A percentile compares a stretch with the other conserved stretches of the same genome.
Evolutionary conservation across 2,113 vertebrate genomes (phyloP).

Genomic region (Anser brachyrhynchus): DNA sequence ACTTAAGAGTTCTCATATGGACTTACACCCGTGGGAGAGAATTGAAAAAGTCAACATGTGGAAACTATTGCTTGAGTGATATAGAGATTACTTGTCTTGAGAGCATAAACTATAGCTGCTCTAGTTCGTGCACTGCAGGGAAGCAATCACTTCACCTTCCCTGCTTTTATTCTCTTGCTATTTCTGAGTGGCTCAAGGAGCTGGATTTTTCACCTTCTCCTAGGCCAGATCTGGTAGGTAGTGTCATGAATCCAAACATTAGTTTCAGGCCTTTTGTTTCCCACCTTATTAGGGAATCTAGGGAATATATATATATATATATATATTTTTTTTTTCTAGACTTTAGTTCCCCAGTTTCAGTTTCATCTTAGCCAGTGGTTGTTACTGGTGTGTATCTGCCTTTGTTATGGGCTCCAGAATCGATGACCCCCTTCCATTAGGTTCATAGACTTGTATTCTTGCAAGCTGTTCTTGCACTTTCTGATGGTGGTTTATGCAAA

Average conservation of each 20-base stretch:
- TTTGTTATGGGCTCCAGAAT: neutral
- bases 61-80: neutral
- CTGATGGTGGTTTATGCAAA: neutral
- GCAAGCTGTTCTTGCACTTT: neutral
- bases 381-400: neutral
- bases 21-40: neutral
- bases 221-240: neutral
- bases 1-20: neutral
- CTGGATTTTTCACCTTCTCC: neutral
- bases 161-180: neutral
- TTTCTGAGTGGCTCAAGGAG: neutral
- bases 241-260: accelerated
- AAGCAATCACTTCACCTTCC: neutral
- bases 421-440: neutral
- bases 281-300: neutral
- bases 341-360: neutral
- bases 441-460: neutral
- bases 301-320: neutral
- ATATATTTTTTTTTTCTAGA: neutral
- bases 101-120: neutral
- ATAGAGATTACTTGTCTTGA: neutral
- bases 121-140: neutral
- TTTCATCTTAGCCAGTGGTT: neutral
- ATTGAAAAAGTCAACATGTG: neutral
- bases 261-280: neutral